A percentile compares a stretch with the other conserved stretches of the same genome.
Conservation (phyloP, 2,888 invertebrate genomes). For the Lycia hirtaria region DNA sequence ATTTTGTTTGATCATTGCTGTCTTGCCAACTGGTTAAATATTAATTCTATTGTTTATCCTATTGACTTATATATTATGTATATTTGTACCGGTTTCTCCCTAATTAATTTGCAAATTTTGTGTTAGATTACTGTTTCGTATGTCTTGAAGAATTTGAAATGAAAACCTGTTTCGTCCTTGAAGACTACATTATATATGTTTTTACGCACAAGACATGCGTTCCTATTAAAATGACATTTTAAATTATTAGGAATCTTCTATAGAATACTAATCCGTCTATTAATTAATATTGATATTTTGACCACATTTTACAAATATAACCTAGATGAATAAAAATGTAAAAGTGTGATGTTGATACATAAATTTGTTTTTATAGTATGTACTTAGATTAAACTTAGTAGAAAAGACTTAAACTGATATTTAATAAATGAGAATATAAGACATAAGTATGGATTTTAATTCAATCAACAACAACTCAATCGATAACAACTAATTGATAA, state of each 20-base stretch:
- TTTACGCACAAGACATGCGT: slow-evolving; percentile 4
- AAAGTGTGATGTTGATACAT: slow-evolving; percentile 27
- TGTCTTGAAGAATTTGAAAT: background rate
- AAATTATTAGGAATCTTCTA: background rate
- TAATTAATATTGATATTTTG: background rate
- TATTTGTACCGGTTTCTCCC: too few relatives aligned
- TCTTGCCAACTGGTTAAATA: background rate
- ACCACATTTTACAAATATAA: background rate
- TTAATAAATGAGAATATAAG: slow-evolving; percentile 6
- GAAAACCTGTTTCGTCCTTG: background rate
- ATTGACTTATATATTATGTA: too few relatives aligned
- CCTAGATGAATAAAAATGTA: background rate
- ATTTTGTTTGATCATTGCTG: background rate
- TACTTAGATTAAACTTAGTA: background rate
- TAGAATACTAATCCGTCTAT: background rate
- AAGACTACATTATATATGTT: background rate
- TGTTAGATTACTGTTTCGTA: background rate
- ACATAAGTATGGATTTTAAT: slow-evolving; percentile 5
- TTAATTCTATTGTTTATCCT: background rate
- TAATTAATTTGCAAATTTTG: slow-evolving; percentile 2
- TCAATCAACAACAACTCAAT: too few relatives aligned
- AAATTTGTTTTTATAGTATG: slow-evolving; percentile 8
- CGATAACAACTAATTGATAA: too few relatives aligned
- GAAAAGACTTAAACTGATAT: slow-evolving; percentile 1
- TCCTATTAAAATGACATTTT: slow-evolving; percentile 2